These are phyloP conservation scores for Laticauda colubrina DNA, from an alignment of 2,113 vertebrate species.

Conservation along the genomic window DNA sequence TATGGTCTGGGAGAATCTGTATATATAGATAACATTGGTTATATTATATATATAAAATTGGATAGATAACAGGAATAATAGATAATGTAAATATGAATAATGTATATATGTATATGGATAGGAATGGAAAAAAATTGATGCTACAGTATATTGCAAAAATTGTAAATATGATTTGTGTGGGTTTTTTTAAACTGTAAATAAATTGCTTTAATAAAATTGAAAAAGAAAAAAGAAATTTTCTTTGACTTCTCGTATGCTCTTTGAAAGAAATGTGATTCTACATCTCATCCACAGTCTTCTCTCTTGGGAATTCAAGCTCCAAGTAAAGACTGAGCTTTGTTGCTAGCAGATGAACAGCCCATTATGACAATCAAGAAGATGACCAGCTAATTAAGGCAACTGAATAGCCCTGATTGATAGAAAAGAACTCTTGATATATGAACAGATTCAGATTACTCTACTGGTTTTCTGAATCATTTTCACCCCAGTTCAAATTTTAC, in stretches of 20 bases:
- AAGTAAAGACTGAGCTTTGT: neutral
- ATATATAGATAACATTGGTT: no score
- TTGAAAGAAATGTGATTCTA: neutral
- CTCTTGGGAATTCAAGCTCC: neutral
- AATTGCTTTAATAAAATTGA: no score
- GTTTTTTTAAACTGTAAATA: no score
- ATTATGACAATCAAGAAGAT: neutral
- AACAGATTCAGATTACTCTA: neutral
- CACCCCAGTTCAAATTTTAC: neutral
- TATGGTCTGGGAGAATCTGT: no score
- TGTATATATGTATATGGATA: no score
- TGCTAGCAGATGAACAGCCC: neutral
- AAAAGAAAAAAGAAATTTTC: neutral
- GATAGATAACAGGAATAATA: no score
- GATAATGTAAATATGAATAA: no score
- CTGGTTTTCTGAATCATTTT: neutral
- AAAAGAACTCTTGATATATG: neutral
- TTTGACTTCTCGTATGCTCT: neutral
- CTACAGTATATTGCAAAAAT: no score
- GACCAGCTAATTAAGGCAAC: neutral
- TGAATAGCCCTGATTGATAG: neutral
- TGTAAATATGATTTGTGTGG: no score
- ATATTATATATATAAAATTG: no score
- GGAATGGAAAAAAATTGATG: no score
- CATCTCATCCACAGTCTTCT: neutral